Percentiles rank a stretch among this genome's conserved stretches.
Evolutionary conservation across 2,113 vertebrate genomes (phyloP).

Genomic region (Cyprinodon tularosa): DNA sequence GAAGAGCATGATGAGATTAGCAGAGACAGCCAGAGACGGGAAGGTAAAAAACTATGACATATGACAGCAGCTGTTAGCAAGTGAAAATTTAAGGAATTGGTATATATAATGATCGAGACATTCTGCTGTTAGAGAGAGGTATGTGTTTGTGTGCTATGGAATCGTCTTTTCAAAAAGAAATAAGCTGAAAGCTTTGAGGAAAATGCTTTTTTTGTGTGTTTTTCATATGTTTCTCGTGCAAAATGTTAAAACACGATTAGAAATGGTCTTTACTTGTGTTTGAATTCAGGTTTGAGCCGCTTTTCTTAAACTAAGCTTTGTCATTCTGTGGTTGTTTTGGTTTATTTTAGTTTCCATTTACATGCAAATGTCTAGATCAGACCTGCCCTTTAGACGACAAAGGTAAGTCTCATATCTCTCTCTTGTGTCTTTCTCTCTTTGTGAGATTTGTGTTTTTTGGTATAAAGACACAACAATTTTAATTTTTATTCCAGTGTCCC

Average conservation of each 20-base stretch:
- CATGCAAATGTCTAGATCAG: not conserved
- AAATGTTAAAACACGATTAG: not conserved
- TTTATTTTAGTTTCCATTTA: not conserved
- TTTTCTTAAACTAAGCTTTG: not conserved
- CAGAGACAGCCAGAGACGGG: constrained; percentile 17
- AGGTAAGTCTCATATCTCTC: not conserved
- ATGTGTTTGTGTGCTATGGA: constrained; percentile 32
- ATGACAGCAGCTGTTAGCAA: constrained; percentile 38
- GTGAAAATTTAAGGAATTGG: constrained; percentile 35
- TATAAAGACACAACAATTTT: too few species aligned
- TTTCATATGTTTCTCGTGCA: not conserved
- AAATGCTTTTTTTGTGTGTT: constrained; percentile 30
- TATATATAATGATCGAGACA: constrained; percentile 41
- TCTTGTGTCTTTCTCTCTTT: not conserved
- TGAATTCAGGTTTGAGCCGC: not conserved
- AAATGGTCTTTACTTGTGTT: not conserved
- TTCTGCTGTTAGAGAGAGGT: constrained; percentile 30
- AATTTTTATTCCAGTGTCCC: too few species aligned
- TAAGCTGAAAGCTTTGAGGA: constrained; percentile 27
- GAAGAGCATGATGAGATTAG: constrained; percentile 10
- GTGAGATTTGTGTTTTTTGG: too few species aligned
- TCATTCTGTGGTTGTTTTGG: not conserved
- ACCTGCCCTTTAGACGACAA: not conserved
- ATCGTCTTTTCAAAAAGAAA: constrained; percentile 47
- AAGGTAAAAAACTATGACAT: constrained; percentile 22